Conservation (phyloP, 2,113 vertebrate genomes). For the Campylorhamphus procurvoides region DNA sequence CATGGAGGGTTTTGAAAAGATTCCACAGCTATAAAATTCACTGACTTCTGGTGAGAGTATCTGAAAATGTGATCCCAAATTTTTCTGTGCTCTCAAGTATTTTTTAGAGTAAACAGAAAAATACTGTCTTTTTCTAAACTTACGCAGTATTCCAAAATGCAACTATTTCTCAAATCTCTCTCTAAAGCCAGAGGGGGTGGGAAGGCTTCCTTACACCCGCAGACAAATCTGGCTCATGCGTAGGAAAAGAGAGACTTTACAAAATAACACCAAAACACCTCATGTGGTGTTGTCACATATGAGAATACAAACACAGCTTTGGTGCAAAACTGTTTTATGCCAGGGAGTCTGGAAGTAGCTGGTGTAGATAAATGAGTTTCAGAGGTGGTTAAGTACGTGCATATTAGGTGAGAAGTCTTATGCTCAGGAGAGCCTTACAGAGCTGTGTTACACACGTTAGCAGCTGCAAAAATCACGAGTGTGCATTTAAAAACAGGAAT, state of each 20-base stretch:
- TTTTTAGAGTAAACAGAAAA: background rate
- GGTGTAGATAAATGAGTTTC: slow-evolving; percentile 35
- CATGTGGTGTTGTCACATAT: slow-evolving; percentile 34
- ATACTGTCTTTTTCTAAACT: background rate
- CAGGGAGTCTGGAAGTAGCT: slow-evolving; percentile 36
- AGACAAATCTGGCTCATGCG: background rate
- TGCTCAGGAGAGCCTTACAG: background rate
- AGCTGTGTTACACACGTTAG: rapidly evolving
- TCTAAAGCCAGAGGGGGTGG: background rate
- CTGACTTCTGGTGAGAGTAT: background rate
- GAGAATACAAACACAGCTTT: slow-evolving; percentile 59
- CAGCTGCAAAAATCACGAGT: slow-evolving; percentile 5
- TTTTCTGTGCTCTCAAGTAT: background rate
- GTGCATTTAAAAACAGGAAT: slow-evolving; percentile 8
- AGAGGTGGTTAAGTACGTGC: background rate
- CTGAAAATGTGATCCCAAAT: background rate
- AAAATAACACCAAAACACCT: slow-evolving; percentile 48
- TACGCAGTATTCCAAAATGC: background rate
- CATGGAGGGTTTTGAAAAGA: background rate
- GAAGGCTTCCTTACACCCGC: background rate
- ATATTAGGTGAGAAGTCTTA: slow-evolving; percentile 43
- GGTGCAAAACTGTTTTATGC: slow-evolving; percentile 48
- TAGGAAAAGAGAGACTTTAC: slow-evolving; percentile 46
- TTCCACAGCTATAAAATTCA: background rate
- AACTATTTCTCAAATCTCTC: background rate